phyloP scores from a whole-genome alignment of 1,140 invertebrate species.

The Microplitis demolitor region DNA sequence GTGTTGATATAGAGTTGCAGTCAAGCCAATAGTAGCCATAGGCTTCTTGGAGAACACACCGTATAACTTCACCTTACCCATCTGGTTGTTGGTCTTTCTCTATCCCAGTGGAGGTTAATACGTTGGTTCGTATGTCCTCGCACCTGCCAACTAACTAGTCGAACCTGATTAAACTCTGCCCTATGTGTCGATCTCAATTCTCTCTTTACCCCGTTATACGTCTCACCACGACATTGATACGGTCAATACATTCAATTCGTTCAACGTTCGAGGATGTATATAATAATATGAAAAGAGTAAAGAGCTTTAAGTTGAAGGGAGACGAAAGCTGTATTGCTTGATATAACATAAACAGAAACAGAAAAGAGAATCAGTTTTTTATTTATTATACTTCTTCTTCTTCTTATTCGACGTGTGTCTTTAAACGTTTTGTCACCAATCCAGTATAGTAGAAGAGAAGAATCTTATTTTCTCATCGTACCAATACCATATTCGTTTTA shows the following conservation, averaged over 20 bases:
- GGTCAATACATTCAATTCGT: no score
- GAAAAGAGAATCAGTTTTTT: no score
- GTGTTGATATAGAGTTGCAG: background rate
- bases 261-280: no score
- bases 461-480: no score
- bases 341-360: no score
- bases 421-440: constrained; percentile 22
- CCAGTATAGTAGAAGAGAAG: background rate
- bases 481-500: no score
- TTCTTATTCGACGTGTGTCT: constrained; percentile 19
- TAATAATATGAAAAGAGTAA: no score
- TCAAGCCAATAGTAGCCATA: background rate
- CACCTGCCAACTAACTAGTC: constrained; percentile 61
- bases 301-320: no score
- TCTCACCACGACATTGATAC: background rate
- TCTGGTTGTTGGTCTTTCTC: constrained; percentile 21
- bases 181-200: constrained; percentile 49
- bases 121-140: constrained; percentile 30
- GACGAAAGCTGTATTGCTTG: no score
- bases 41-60: constrained; percentile 33
- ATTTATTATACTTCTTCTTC: background rate
- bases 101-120: background rate
- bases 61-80: constrained; percentile 16
- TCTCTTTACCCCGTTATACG: constrained; percentile 22
- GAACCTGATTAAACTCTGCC: constrained; percentile 61